Conservation (phyloP, 2,113 vertebrate genomes). For the Tachycineta bicolor region DNA sequence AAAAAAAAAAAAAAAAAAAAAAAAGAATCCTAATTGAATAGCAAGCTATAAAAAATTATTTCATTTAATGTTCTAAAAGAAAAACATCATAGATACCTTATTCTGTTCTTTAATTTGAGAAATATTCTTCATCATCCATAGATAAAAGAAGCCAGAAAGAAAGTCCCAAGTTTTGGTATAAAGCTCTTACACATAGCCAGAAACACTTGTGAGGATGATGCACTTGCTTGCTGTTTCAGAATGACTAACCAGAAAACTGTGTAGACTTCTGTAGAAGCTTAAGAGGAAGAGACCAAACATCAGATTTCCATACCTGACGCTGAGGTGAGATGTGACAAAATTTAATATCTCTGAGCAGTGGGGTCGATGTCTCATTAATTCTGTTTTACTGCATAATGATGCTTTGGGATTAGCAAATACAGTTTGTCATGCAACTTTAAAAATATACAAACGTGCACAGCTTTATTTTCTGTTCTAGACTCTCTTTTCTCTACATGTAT, state of each 20-base stretch:
- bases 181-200: not conserved
- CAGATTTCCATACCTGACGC: not conserved
- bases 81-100: not conserved
- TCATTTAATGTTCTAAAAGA: not conserved
- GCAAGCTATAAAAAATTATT: not conserved
- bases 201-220: not conserved
- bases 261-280: not conserved
- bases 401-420: not conserved
- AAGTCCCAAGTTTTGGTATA: not conserved
- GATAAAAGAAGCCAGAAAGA: not conserved
- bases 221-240: not conserved
- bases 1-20: not conserved
- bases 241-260: not conserved
- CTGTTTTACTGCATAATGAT: not conserved
- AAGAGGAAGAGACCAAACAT: not conserved
- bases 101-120: not conserved
- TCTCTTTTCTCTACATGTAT: not conserved
- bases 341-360: not conserved
- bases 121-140: not conserved
- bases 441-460: not conserved
- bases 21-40: not conserved
- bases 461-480: not conserved
- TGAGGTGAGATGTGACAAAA: not conserved
- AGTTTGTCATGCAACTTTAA: slow-evolving; percentile 2
- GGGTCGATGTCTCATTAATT: not conserved